Percentiles rank a stretch among this genome's conserved stretches.
These are phyloP conservation scores for Scotopteryx bipunctaria DNA, from an alignment of 2,888 invertebrate species.

Conservation along the genomic window DNA sequence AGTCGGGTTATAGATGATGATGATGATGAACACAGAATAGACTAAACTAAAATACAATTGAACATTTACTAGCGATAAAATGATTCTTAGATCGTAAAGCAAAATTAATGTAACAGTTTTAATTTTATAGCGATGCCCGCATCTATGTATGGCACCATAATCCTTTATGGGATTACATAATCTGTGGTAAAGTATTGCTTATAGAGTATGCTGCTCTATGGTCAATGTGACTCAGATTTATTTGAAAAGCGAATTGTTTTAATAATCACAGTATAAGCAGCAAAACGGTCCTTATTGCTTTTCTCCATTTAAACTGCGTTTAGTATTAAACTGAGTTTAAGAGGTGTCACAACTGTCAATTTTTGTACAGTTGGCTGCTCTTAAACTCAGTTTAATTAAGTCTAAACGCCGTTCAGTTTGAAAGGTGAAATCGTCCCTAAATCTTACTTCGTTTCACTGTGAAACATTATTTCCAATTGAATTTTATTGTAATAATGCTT, in stretches of 20 bases:
- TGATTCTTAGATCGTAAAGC: constrained; percentile 66
- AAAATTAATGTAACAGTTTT: constrained; percentile 60
- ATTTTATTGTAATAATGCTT: too few species aligned
- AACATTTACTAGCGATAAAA: constrained; percentile 64
- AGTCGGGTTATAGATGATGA: too few species aligned
- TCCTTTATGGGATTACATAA: constrained; percentile 42
- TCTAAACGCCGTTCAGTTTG: too few species aligned
- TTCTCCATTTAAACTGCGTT: background rate
- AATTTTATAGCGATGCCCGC: constrained; percentile 70
- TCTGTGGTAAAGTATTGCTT: constrained; percentile 32
- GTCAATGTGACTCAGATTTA: constrained; percentile 7
- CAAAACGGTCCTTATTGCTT: background rate
- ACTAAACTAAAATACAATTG: constrained; percentile 55
- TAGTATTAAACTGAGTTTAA: background rate
- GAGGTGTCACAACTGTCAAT: too few species aligned
- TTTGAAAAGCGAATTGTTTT: constrained; percentile 12
- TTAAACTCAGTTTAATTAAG: too few species aligned
- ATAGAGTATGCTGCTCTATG: constrained; percentile 21
- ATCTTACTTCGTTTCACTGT: too few species aligned
- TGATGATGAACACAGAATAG: too few species aligned
- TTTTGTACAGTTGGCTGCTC: too few species aligned
- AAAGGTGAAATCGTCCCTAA: too few species aligned
- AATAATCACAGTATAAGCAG: background rate
- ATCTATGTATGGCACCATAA: constrained; percentile 40
- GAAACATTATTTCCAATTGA: too few species aligned